Evolutionary conservation across 2,113 vertebrate genomes (phyloP).

Genomic region (Sceloporus tristichus): DNA sequence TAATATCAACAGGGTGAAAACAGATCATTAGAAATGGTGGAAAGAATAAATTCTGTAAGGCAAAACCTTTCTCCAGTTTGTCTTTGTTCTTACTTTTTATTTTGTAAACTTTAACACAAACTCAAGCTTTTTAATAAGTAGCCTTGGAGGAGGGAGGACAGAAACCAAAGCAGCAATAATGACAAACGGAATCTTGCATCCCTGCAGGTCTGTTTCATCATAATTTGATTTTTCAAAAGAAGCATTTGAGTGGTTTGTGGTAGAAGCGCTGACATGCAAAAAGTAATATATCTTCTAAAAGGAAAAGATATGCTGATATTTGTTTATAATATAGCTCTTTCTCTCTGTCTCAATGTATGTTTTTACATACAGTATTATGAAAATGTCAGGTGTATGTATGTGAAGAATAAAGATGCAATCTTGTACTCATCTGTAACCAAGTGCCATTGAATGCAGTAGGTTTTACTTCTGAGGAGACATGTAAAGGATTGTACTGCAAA

Average conservation of each 20-base stretch:
- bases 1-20: slow-evolving; percentile 32
- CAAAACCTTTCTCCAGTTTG: slow-evolving; percentile 30
- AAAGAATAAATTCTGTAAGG: background rate
- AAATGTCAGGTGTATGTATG: background rate
- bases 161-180: background rate
- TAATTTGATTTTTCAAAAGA: slow-evolving; percentile 33
- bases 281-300: background rate
- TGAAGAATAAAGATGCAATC: background rate
- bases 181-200: fast-evolving
- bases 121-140: background rate
- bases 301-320: background rate
- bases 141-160: background rate
- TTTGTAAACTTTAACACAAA: background rate
- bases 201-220: background rate
- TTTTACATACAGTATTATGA: too few species aligned
- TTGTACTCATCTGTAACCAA: background rate
- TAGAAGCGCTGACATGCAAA: background rate
- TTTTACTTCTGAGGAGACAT: background rate
- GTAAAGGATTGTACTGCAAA: background rate
- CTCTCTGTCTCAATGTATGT: too few species aligned
- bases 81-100: background rate
- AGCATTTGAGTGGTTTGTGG: slow-evolving; percentile 8
- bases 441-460: background rate
- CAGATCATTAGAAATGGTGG: fast-evolving
- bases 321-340: too few species aligned